Evolutionary conservation across 2,113 vertebrate genomes (phyloP), one percentile per base, ranked within the genome.

Genomic region (Probosciger aterrimus): DNA sequence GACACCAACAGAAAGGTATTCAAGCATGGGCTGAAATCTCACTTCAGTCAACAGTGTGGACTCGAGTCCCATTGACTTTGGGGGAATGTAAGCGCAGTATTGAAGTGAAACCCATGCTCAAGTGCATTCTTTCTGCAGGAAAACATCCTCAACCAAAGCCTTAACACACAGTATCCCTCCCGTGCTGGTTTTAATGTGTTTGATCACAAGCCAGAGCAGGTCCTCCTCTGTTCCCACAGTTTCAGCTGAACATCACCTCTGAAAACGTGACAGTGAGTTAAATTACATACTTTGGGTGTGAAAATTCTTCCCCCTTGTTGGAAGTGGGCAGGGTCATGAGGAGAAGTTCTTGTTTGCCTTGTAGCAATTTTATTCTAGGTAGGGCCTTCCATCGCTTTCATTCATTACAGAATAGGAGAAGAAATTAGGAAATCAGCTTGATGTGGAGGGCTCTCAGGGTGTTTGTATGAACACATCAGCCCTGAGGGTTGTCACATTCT

Each of bases 1-100:
- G 96, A 65, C 83, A 86, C 47, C 49, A 68, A 86, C 69, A 90
- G 91, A 95, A 95, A 96, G 57, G 94, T 95, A 95, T 93, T 97
- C 74, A 89, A 68, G 86, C 74, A 92, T 0, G n/a, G 74, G 23
- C 62, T 96, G 91, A 95, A 96, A 57, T 89, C 91, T 87, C 84
- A 64, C 91, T 95, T 95, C 65, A 84, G 69, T 87, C 93, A 65
- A 16, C 52, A 73, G 71, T 1, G 2, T 68, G 41, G 62, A 75
- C 82, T 96, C 2, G 7, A 95, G 53, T 89, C 64, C 57, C 95
- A 44, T 96, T 92, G 90, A 94, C 82, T 96, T 59, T 24, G 52
- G 39, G 88, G 69, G 82, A 92, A 82, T 83, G 73, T 93, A 81
- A 92, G 73, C 11, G 0, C 31, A 64, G 31, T 77, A 83, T 65